Percentiles rank a stretch among this genome's conserved stretches.
phyloP scores from a whole-genome alignment of 2,113 vertebrate genomes.

The Eubucco bourcierii region DNA sequence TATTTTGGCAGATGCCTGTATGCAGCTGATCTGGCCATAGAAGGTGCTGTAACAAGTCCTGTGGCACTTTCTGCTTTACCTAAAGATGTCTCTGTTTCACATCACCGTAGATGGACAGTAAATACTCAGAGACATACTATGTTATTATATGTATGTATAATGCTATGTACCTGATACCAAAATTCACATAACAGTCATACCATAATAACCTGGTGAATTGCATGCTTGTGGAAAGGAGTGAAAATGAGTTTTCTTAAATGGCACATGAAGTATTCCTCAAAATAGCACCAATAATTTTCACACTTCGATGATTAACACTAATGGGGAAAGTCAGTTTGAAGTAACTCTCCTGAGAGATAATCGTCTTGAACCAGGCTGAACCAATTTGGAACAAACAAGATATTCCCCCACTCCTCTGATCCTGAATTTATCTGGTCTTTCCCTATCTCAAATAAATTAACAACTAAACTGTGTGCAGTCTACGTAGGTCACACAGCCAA shows the following conservation, averaged over 20 bases:
- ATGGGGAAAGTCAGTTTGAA: neutral
- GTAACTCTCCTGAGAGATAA: neutral
- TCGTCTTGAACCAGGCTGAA: neutral
- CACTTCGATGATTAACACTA: neutral
- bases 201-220: neutral
- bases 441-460: neutral
- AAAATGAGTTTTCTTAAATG: conserved; percentile 1
- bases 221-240: neutral
- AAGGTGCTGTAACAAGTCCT: neutral
- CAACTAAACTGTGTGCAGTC: neutral
- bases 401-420: neutral
- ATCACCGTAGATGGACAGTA: neutral
- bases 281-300: neutral
- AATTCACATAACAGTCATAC: neutral
- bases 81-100: neutral
- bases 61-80: neutral
- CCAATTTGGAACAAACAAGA: neutral
- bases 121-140: neutral
- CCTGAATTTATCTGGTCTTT: neutral
- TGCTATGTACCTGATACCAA: neutral
- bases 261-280: neutral
- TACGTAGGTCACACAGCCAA: conserved; percentile 5
- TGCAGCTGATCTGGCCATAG: neutral
- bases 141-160: neutral
- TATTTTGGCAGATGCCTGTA: neutral